These are phyloP conservation scores for Brachyrhaphis roseni DNA, from an alignment of 2,797 vertebrate genomes.

Conservation along the genomic window DNA sequence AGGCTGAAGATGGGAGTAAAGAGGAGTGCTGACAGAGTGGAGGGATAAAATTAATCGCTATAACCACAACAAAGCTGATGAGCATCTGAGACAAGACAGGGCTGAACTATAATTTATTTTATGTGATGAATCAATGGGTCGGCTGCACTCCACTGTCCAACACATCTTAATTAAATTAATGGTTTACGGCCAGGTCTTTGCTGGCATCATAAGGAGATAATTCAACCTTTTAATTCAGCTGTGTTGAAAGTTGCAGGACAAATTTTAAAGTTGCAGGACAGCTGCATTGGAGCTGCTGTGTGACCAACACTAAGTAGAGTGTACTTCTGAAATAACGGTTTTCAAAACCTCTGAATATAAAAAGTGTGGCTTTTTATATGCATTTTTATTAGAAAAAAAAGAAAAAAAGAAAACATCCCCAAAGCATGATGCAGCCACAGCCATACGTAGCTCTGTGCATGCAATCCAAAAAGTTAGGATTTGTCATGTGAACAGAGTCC, in stretches of 20 bases:
- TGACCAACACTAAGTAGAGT: not conserved
- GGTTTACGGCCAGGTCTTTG: not conserved
- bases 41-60: constrained; percentile 53
- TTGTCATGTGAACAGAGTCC: not conserved
- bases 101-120: not conserved
- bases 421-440: not conserved
- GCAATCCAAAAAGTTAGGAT: not conserved
- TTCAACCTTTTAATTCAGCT: too few relatives aligned
- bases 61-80: constrained; percentile 40
- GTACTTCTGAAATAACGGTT: not conserved
- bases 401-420: not conserved
- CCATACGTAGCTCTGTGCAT: not conserved
- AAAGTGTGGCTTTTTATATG: not conserved
- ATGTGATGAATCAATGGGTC: not conserved
- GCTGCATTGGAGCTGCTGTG: not conserved
- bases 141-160: not conserved
- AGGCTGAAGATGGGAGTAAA: constrained; percentile 28
- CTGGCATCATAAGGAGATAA: not conserved
- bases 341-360: not conserved
- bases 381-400: not conserved
- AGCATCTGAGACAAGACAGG: constrained; percentile 33
- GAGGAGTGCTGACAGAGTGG: constrained; percentile 51
- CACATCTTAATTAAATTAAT: not conserved
- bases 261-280: not conserved
- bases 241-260: too few relatives aligned